These are phyloP conservation scores for Etheostoma cragini DNA, from an alignment of 2,113 vertebrate species.

Conservation along the genomic window DNA sequence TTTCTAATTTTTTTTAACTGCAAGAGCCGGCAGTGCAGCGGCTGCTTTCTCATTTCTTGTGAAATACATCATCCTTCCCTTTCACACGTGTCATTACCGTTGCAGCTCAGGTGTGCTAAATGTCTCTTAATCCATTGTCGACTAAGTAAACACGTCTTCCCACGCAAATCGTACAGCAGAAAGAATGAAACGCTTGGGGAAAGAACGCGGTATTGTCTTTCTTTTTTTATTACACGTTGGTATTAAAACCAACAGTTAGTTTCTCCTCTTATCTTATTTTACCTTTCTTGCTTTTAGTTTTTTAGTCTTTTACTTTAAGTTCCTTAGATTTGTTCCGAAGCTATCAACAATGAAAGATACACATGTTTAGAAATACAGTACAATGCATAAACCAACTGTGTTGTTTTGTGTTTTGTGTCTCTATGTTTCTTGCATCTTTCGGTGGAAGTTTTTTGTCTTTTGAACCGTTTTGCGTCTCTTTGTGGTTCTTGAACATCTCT, in stretches of 20 bases:
- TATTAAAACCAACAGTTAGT: background rate
- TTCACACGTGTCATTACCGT: conserved; percentile 8
- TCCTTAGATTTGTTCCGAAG: too few relatives aligned
- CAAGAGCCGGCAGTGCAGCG: background rate
- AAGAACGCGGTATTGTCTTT: background rate
- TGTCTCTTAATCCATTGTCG: background rate
- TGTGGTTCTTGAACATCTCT: background rate
- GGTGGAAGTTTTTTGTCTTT: too few relatives aligned
- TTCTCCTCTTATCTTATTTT: too few relatives aligned
- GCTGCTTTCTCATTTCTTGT: background rate
- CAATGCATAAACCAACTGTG: too few relatives aligned
- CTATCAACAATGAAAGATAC: too few relatives aligned
- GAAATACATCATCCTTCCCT: background rate
- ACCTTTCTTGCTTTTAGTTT: too few relatives aligned
- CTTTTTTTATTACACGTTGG: background rate
- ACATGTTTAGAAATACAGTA: too few relatives aligned
- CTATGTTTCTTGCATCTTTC: too few relatives aligned
- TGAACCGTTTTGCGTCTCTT: too few relatives aligned
- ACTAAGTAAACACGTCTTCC: conserved; percentile 11
- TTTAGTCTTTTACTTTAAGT: too few relatives aligned
- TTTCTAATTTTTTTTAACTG: too few relatives aligned
- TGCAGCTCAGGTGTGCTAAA: conserved; percentile 19
- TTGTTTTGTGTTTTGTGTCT: too few relatives aligned
- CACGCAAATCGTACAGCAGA: background rate
- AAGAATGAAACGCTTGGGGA: background rate